A percentile compares a stretch with the other conserved stretches of the same genome.
Conservation (phyloP, 1,140 invertebrate genomes). For the Wiebesia pumilae region DNA sequence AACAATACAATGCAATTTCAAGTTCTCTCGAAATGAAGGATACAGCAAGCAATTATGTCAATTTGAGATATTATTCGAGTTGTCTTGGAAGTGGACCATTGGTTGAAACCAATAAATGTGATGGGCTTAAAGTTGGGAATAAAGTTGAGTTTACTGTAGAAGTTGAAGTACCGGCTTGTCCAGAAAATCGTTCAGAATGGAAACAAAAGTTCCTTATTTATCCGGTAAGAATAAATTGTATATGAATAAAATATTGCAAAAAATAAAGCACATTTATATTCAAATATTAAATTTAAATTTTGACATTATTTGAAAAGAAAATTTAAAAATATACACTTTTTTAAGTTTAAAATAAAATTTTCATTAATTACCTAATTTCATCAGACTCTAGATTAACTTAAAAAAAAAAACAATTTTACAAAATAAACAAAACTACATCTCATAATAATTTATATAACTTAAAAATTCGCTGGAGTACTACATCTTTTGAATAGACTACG, state of each 20-base stretch:
- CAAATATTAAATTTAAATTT: too few relatives aligned
- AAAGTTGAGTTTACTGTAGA: slow-evolving; percentile 84
- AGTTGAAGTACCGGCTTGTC: slow-evolving; percentile 84
- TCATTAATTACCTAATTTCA: too few relatives aligned
- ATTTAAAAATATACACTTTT: too few relatives aligned
- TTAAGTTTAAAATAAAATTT: too few relatives aligned
- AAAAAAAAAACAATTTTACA: background rate
- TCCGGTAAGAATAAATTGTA: slow-evolving; percentile 77
- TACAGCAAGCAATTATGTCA: slow-evolving; percentile 86
- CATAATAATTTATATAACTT: too few relatives aligned
- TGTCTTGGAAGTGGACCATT: slow-evolving; percentile 81
- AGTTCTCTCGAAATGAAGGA: slow-evolving; percentile 95
- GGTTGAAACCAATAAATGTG: slow-evolving; percentile 88
- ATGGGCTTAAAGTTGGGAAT: slow-evolving; percentile 89
- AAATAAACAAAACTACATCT: too few relatives aligned
- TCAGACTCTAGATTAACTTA: too few relatives aligned
- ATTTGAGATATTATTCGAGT: slow-evolving; percentile 90
- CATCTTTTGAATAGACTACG: too few relatives aligned
- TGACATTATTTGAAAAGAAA: too few relatives aligned
- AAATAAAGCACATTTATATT: too few relatives aligned
- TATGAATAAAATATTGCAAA: too few relatives aligned
- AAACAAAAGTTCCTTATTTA: slow-evolving; percentile 90
- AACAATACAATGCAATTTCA: slow-evolving; percentile 94
- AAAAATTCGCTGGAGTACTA: too few relatives aligned
- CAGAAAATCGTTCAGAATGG: slow-evolving; percentile 84